These are phyloP conservation scores for Numenius arquata DNA, from an alignment of 2,113 vertebrate genomes.

Conservation along the genomic window DNA sequence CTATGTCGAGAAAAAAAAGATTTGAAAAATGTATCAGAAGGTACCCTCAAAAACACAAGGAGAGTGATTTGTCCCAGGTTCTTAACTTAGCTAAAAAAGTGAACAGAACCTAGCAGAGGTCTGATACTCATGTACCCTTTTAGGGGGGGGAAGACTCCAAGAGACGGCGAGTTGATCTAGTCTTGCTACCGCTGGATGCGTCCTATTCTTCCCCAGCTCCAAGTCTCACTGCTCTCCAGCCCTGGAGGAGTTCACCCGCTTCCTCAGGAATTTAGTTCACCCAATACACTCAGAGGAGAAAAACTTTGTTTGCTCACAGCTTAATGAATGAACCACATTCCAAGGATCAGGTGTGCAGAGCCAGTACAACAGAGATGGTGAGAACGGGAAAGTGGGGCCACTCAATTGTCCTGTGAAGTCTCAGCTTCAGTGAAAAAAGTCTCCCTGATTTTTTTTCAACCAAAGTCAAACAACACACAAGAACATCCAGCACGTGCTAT, in stretches of 20 bases:
- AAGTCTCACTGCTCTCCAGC: not conserved
- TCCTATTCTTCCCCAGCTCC: not conserved
- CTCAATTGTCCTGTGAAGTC: not conserved
- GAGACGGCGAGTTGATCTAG: accelerated
- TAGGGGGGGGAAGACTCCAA: not conserved
- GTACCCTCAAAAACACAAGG: not conserved
- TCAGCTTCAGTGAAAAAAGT: not conserved
- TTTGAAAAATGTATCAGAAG: not conserved
- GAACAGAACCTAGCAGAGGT: not conserved
- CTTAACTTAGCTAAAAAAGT: not conserved
- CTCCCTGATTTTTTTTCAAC: not conserved
- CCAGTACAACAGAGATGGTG: not conserved
- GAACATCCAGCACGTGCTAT: not conserved
- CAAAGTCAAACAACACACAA: not conserved
- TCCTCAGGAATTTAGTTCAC: not conserved
- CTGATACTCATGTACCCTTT: not conserved
- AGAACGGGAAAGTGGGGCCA: not conserved
- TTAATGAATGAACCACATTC: not conserved
- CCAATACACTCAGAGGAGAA: not conserved
- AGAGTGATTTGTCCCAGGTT: not conserved
- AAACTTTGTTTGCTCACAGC: not conserved
- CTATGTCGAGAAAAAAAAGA: not conserved
- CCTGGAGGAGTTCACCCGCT: not conserved
- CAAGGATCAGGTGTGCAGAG: not conserved
- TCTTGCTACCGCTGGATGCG: not conserved